Evolutionary conservation across 2,797 vertebrate genomes (phyloP).

Genomic region (Octomys mimax): DNA sequence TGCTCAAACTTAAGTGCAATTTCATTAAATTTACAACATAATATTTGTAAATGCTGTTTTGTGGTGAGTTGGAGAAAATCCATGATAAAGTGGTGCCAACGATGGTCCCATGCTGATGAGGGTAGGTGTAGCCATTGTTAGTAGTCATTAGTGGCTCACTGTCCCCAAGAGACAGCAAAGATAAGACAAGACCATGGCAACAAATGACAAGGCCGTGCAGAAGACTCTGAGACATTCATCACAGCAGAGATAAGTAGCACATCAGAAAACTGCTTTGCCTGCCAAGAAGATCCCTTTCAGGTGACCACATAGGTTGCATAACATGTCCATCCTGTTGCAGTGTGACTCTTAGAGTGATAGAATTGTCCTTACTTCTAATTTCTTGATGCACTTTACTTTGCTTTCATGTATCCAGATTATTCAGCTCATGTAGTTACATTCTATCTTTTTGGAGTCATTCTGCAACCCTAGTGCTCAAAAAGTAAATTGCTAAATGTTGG

Average conservation of each 20-base stretch:
- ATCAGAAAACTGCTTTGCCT: not conserved
- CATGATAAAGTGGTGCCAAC: not conserved
- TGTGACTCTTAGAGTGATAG: not conserved
- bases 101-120: too few species aligned
- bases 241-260: not conserved
- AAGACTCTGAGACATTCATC: not conserved
- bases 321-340: fast-evolving
- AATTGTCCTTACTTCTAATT: not conserved
- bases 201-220: not conserved
- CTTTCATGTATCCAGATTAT: not conserved
- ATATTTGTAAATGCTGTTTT: not conserved
- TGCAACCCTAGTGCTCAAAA: not conserved
- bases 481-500: not conserved
- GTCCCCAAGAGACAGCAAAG: not conserved
- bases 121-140: not conserved
- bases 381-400: not conserved
- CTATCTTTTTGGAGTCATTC: not conserved
- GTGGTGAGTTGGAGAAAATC: not conserved
- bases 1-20: not conserved
- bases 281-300: not conserved
- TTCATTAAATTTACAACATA: not conserved
- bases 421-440: not conserved
- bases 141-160: not conserved
- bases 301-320: not conserved
- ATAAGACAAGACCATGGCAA: not conserved